phyloP scores from a whole-genome alignment of 2,888 invertebrate genomes.

The Colletes collaris region DNA sequence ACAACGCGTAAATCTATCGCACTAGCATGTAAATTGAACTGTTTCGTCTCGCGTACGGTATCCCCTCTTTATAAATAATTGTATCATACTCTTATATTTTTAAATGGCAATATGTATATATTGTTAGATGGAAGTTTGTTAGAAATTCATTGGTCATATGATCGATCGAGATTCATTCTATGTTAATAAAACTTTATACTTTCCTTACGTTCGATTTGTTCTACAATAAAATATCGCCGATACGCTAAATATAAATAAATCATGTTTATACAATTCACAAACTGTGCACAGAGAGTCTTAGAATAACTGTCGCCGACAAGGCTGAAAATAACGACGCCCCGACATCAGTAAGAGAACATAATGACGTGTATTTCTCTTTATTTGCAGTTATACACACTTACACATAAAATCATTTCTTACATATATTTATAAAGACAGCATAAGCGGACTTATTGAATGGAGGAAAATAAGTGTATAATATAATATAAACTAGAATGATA shows the following conservation, averaged over 20 bases:
- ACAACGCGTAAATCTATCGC: neutral
- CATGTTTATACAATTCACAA: constrained; percentile 4
- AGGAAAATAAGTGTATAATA: constrained; percentile 49
- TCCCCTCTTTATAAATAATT: neutral
- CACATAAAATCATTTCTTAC: constrained; percentile 37
- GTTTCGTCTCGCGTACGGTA: neutral
- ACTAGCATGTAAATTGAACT: neutral
- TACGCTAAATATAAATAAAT: constrained; percentile 1
- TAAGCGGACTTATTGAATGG: constrained; percentile 45
- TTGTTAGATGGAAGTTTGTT: constrained; percentile 8
- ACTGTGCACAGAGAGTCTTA: neutral
- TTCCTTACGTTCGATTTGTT: constrained; percentile 25
- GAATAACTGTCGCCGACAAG: neutral
- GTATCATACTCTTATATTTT: constrained; percentile 4
- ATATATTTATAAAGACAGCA: constrained; percentile 36
- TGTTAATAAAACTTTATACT: constrained; percentile 22
- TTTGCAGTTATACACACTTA: constrained; percentile 53
- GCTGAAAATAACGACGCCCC: neutral
- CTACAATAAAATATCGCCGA: constrained; percentile 10
- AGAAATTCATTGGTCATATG: constrained; percentile 5
- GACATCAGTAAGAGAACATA: constrained; percentile 19
- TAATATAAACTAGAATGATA: constrained; percentile 38
- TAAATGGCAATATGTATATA: constrained; percentile 31
- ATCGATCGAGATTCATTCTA: neutral
- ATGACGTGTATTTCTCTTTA: constrained; percentile 36